These are phyloP conservation scores for Actinernus sp. DNA, from an alignment of 92 coral and sea anemone species.

Conservation along the genomic window DNA sequence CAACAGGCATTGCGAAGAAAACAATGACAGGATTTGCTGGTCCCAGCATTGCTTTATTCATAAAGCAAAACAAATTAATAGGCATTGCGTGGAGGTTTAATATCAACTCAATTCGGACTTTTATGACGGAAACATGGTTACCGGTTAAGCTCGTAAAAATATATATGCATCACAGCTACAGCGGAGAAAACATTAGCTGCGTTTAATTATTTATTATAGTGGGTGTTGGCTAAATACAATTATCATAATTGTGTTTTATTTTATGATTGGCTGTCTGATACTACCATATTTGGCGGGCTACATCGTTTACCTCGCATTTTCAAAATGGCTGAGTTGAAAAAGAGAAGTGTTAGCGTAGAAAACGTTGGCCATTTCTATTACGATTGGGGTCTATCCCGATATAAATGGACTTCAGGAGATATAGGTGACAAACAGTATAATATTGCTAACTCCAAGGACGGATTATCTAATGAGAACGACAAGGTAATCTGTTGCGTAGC, in stretches of 20 bases:
- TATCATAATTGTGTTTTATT: neutral
- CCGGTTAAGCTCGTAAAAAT: too few species aligned
- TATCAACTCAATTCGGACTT: too few species aligned
- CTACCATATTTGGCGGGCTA: constrained; percentile 67
- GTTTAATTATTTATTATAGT: too few species aligned
- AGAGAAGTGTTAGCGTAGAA: constrained; percentile 48
- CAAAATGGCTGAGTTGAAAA: constrained; percentile 86
- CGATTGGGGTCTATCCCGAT: constrained; percentile 87
- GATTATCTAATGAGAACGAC: constrained; percentile 16
- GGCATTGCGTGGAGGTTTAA: too few species aligned
- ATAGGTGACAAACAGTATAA: constrained; percentile 13
- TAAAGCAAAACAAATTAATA: too few species aligned
- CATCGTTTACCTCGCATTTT: constrained; percentile 39
- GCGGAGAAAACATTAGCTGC: too few species aligned
- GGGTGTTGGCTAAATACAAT: too few species aligned
- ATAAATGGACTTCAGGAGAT: constrained; percentile 77
- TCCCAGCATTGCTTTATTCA: too few species aligned
- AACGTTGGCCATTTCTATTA: constrained; percentile 79
- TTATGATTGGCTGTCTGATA: neutral
- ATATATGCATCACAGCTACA: too few species aligned
- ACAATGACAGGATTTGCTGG: too few species aligned
- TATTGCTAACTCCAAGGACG: constrained; percentile 4
- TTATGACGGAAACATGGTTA: too few species aligned
- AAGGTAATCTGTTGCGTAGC: constrained; percentile 18
- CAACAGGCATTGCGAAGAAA: too few species aligned